Evolutionary conservation across 2,888 invertebrate species (phyloP).

Genomic region (Dryobotodes eremita): DNA sequence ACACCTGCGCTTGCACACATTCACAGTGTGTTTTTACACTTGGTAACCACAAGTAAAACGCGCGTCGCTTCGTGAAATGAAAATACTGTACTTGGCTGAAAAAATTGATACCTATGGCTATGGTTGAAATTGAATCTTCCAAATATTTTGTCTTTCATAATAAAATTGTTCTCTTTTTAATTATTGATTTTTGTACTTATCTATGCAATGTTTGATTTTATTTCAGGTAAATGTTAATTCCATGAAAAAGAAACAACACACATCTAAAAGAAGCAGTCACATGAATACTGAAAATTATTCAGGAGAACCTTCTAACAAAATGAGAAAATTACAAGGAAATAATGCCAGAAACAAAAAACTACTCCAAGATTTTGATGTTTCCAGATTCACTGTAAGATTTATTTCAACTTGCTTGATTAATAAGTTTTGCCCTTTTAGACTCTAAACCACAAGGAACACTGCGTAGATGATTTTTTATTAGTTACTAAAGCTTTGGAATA

Average conservation of each 20-base stretch:
- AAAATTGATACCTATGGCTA: no score
- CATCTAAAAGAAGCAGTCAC: conserved; percentile 8
- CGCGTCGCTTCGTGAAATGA: no score
- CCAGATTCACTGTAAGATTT: conserved; percentile 16
- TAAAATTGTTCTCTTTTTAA: not conserved
- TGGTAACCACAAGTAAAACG: no score
- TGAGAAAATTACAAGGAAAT: conserved; percentile 5
- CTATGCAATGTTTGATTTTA: not conserved
- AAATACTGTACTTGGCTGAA: no score
- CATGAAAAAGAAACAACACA: conserved; percentile 4
- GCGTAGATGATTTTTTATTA: not conserved
- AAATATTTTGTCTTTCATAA: not conserved
- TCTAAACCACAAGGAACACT: not conserved
- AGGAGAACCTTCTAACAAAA: conserved; percentile 16
- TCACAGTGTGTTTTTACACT: no score
- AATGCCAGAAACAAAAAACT: not conserved
- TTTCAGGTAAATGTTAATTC: conserved; percentile 23
- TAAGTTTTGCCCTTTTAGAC: not conserved
- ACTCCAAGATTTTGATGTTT: conserved; percentile 4
- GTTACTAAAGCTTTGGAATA: not conserved
- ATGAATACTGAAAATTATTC: not conserved
- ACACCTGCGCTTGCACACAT: no score
- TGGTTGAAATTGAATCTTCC: not conserved
- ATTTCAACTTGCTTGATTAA: not conserved
- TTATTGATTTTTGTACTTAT: not conserved